Conservation (phyloP, 53 echinoderm and acorn worm genomes). For the Crossaster papposus region DNA sequence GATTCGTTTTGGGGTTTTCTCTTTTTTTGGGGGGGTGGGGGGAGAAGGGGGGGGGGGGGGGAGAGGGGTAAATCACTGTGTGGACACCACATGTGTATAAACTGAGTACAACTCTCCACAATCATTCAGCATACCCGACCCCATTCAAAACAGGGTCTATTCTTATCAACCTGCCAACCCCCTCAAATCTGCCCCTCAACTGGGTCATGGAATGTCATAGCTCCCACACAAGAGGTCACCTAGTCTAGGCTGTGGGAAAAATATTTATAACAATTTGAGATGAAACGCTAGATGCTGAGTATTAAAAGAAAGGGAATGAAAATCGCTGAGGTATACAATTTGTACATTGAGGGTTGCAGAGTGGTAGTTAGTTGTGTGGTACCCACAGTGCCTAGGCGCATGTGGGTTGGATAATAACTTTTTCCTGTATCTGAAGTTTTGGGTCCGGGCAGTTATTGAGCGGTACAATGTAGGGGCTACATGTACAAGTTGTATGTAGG, state of each 20-base stretch:
- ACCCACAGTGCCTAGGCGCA: background rate
- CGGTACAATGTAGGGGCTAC: background rate
- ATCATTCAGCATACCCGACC: background rate
- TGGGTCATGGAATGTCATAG: constrained; percentile 52
- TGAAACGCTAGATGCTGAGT: background rate
- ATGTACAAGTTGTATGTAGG: too few species aligned
- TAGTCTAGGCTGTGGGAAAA: constrained; percentile 56
- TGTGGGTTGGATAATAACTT: background rate
- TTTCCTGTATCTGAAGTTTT: background rate
- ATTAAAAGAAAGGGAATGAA: background rate
- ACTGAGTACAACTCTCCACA: background rate
- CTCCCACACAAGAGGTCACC: constrained; percentile 24
- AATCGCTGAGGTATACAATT: constrained; percentile 55
- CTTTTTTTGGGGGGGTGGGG: background rate
- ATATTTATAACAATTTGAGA: constrained; percentile 48
- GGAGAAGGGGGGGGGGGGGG: background rate
- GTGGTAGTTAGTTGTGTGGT: background rate
- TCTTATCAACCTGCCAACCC: background rate
- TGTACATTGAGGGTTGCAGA: background rate
- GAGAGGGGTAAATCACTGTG: background rate
- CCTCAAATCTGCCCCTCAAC: background rate
- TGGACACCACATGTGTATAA: too few species aligned
- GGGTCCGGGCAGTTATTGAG: background rate
- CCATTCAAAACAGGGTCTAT: background rate
- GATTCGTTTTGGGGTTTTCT: background rate